A percentile compares a stretch with the other conserved stretches of the same genome.
Conservation (phyloP, 2,113 vertebrate species). For the Phocoena sinus region DNA sequence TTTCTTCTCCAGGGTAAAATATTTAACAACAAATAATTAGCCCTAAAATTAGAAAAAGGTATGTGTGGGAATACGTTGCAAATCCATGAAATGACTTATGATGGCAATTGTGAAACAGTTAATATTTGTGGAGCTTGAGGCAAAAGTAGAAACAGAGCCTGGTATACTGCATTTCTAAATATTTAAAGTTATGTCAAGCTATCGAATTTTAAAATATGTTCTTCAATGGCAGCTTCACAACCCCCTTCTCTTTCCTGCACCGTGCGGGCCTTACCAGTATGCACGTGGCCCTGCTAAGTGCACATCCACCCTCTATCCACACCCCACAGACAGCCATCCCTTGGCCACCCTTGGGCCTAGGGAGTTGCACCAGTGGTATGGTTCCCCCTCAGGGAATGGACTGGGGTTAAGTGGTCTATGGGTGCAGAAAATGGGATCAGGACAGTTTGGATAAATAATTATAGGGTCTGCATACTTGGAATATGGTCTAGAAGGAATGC, state of each 20-base stretch:
- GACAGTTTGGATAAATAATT: background rate
- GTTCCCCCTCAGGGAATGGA: background rate
- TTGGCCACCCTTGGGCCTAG: background rate
- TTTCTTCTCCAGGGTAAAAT: conserved; percentile 17
- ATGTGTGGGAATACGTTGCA: background rate
- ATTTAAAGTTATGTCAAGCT: background rate
- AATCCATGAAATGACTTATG: background rate
- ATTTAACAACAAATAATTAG: conserved; percentile 33
- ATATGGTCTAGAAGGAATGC: background rate
- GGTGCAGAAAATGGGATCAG: background rate
- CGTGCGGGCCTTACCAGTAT: fast-evolving
- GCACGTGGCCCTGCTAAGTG: background rate
- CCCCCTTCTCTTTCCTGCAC: background rate
- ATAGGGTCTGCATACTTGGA: background rate
- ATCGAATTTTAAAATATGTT: background rate
- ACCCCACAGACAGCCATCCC: background rate
- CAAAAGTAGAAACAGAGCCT: background rate
- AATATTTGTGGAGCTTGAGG: background rate
- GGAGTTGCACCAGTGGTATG: background rate
- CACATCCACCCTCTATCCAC: fast-evolving
- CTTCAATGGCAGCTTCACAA: background rate
- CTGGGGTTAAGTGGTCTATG: background rate
- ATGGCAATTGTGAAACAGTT: background rate
- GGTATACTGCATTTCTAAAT: background rate
- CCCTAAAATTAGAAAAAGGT: background rate